phyloP scores from a whole-genome alignment of 2,113 vertebrate genomes.

The Oxyruncus cristatus region DNA sequence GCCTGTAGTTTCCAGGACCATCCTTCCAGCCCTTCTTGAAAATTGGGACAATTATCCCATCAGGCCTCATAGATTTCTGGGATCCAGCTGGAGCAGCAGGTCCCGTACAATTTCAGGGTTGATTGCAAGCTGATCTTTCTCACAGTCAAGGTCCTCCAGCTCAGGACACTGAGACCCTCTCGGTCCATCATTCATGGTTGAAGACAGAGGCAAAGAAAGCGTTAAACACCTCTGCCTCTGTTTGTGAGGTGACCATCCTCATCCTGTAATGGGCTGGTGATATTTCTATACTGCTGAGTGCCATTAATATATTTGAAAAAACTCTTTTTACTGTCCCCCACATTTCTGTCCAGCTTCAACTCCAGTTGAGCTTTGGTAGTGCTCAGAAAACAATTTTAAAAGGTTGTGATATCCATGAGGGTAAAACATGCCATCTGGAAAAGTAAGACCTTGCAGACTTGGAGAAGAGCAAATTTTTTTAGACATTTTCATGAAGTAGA shows the following conservation, averaged over 20 bases:
- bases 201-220: not conserved
- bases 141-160: not conserved
- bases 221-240: not conserved
- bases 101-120: not conserved
- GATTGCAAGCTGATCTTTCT: not conserved
- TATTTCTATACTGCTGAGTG: not conserved
- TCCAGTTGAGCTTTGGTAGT: not conserved
- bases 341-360: not conserved
- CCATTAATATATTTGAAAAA: not conserved
- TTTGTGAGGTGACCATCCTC: not conserved
- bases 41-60: not conserved
- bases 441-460: not conserved
- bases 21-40: not conserved
- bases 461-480: not conserved
- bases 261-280: not conserved
- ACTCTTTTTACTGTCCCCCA: not conserved
- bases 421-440: not conserved
- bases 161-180: not conserved
- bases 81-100: not conserved
- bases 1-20: not conserved
- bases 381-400: not conserved
- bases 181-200: not conserved
- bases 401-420: not conserved
- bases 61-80: not conserved
- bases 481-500: not conserved